Conservation (phyloP, 2,797 vertebrate species). For the Eulemur coronatus region DNA sequence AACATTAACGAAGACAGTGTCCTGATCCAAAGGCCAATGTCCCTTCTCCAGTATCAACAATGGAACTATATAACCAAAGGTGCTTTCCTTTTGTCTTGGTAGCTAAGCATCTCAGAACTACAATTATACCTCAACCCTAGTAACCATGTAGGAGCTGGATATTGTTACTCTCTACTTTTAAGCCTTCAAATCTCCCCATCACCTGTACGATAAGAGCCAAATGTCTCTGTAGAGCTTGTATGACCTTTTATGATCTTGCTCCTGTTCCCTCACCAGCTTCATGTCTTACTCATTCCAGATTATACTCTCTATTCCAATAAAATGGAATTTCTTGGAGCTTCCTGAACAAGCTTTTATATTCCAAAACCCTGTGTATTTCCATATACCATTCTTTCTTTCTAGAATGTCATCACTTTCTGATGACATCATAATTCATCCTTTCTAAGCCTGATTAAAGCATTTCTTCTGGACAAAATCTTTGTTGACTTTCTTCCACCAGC, state of each 20-base stretch:
- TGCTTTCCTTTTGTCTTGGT: neutral
- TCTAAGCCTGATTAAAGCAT: neutral
- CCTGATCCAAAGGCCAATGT: slow-evolving; percentile 23
- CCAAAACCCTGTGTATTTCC: neutral
- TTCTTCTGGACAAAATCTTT: slow-evolving; percentile 18
- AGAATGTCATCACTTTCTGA: neutral
- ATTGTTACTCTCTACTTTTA: neutral
- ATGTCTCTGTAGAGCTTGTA: neutral
- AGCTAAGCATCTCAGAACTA: slow-evolving; percentile 2
- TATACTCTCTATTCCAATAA: neutral
- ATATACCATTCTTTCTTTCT: neutral
- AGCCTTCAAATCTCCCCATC: neutral
- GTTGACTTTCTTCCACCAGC: neutral
- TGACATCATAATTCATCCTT: neutral
- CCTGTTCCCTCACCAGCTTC: neutral
- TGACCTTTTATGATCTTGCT: neutral
- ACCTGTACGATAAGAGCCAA: neutral
- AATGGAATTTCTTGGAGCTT: neutral
- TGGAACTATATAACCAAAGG: neutral
- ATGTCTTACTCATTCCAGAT: neutral
- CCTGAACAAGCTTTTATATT: neutral
- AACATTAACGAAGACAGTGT: slow-evolving; percentile 17
- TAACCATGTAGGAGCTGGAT: neutral
- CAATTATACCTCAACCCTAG: neutral
- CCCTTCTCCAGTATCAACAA: neutral